Evolutionary conservation across 2,113 vertebrate genomes (phyloP), one percentile per base, ranked within the genome.

Genomic region (Sialia sialis): DNA sequence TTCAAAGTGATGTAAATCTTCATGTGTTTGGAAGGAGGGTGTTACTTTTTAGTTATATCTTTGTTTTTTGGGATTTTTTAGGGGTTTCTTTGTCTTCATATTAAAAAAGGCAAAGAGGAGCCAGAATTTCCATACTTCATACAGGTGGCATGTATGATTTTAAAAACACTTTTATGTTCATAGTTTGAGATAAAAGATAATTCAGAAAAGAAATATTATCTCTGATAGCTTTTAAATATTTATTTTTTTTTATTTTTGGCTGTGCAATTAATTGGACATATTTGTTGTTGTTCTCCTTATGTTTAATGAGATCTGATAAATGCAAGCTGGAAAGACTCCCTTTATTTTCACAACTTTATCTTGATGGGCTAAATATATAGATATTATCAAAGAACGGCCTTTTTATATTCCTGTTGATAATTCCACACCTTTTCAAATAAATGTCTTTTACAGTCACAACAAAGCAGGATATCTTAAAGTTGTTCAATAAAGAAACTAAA

Each of bases 401-500:
- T 6, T 62, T 93, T 62, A 66, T 69, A 48, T 80, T 32, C 4
- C 1, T 51, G 36, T 82, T 79, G 68, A 73, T 69, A 87, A 76
- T 76, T 76, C 15, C 22, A 76, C 41, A 56, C 7, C 18, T 90
- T 73, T 91, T 43, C 21, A 58, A 84, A 70, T 34, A 89, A 81
- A 36, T 64, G 52, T 66, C 8, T 55, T 87, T 72, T 70, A 14
- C 9, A 73, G 5, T 68, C 20, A 20, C 20, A 69, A 34, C 19
- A 59, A 88, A 90, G 6, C 4, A 77, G 16, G 32, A 90, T 44
- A 55, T 55, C 23, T 66, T 69, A 43, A 75, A 88, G 14, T n/a
- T 85, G 62, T 92, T 83, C 59, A 69, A 19, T 81, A 84, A 80
- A 93, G 13, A 73, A 91, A 83, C 18, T 1, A 80, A 87, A 91